Conservation (phyloP, 2,113 vertebrate genomes). For the Semnornis frantzii region DNA sequence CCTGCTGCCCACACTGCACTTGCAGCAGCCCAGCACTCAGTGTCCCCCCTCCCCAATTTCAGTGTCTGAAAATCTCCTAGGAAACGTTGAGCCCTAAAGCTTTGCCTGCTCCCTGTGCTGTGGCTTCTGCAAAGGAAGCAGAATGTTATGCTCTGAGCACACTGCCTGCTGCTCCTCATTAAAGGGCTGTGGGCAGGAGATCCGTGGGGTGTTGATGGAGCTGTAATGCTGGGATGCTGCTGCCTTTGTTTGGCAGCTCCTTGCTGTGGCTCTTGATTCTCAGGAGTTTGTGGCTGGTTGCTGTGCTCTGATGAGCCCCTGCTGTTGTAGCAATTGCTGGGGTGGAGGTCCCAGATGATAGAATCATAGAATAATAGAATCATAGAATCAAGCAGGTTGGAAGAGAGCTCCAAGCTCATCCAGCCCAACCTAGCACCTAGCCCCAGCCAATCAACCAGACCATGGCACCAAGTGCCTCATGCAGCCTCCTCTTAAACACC, state of each 20-base stretch:
- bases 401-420: no score
- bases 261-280: neutral
- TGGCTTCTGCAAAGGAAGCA: neutral
- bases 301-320: fast-evolving
- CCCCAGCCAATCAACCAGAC: no score
- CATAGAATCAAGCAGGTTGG: no score
- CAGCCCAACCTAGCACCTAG: no score
- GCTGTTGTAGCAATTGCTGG: fast-evolving
- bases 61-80: conserved; percentile 61
- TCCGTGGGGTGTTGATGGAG: neutral
- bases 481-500: no score
- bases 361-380: no score
- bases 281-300: fast-evolving
- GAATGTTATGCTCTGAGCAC: neutral
- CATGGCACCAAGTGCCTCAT: no score
- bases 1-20: no score
- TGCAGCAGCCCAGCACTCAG: no score
- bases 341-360: neutral
- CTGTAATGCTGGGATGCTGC: fast-evolving
- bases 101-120: neutral
- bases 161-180: neutral
- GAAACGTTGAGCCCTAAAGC: neutral
- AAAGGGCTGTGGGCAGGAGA: neutral
- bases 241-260: neutral
- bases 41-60: no score